phyloP scores from a whole-genome alignment of 2,113 vertebrate genomes.

The Mustela lutreola region DNA sequence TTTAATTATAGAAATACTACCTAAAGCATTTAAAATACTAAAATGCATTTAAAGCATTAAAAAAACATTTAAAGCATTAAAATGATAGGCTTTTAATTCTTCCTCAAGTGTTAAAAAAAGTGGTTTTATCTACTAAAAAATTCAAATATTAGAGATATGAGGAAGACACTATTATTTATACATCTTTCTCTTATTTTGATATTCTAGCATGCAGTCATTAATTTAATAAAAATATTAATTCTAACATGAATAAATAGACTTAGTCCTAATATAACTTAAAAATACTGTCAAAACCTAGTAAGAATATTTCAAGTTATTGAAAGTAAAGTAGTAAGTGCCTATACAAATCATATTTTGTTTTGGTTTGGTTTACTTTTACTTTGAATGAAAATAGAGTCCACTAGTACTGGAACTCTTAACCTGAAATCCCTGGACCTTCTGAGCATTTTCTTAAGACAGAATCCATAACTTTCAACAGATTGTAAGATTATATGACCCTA shows the following conservation, averaged over 20 bases:
- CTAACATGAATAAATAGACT: background rate
- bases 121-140: background rate
- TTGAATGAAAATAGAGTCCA: slow-evolving; percentile 25
- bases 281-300: background rate
- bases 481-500: background rate
- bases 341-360: slow-evolving; percentile 30
- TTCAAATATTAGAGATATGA: background rate
- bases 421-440: background rate
- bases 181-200: background rate
- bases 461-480: background rate
- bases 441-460: slow-evolving; percentile 21
- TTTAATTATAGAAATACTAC: background rate
- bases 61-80: background rate
- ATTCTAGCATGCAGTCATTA: background rate
- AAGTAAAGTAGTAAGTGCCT: background rate
- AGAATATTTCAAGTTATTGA: background rate
- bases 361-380: background rate
- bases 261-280: background rate
- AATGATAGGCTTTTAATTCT: slow-evolving; percentile 47
- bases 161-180: background rate
- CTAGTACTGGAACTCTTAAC: background rate
- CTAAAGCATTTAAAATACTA: background rate
- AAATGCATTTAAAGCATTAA: too few species aligned
- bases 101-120: background rate
- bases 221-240: slow-evolving; percentile 34